phyloP scores from a whole-genome alignment of 2,888 invertebrate species.

The Epinotia brunnichana region DNA sequence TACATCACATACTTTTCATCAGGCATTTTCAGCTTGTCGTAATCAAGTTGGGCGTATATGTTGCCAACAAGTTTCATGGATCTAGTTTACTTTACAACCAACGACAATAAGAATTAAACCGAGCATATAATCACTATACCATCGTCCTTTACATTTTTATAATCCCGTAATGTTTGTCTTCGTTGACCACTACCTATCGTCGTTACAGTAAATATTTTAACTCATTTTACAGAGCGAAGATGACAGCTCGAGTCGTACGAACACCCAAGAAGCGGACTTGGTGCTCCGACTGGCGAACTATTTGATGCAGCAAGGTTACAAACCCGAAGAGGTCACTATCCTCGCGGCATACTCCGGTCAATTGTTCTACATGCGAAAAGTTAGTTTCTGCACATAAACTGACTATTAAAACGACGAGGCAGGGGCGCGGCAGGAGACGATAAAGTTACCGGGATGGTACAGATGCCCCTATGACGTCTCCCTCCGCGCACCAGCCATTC shows the following conservation, averaged over 20 bases:
- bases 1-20: no score
- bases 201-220: background rate
- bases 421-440: background rate
- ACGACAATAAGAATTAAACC: no score
- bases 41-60: no score
- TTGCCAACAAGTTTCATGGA: no score
- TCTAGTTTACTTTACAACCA: no score
- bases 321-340: slow-evolving; percentile 87
- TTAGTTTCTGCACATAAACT: slow-evolving; percentile 50
- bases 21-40: no score
- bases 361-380: slow-evolving; percentile 84
- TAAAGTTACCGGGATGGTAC: background rate
- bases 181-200: background rate
- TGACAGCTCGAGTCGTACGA: slow-evolving; percentile 82
- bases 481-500: background rate
- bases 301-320: slow-evolving; percentile 86
- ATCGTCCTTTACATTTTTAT: no score
- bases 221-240: slow-evolving; percentile 57
- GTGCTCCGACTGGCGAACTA: slow-evolving; percentile 85
- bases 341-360: slow-evolving; percentile 89
- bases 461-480: background rate
- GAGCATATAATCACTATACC: no score
- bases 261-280: slow-evolving; percentile 86
- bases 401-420: background rate
- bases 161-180: background rate